phyloP scores from a whole-genome alignment of 2,888 invertebrate genomes.

The Amphimallon solstitiale region DNA sequence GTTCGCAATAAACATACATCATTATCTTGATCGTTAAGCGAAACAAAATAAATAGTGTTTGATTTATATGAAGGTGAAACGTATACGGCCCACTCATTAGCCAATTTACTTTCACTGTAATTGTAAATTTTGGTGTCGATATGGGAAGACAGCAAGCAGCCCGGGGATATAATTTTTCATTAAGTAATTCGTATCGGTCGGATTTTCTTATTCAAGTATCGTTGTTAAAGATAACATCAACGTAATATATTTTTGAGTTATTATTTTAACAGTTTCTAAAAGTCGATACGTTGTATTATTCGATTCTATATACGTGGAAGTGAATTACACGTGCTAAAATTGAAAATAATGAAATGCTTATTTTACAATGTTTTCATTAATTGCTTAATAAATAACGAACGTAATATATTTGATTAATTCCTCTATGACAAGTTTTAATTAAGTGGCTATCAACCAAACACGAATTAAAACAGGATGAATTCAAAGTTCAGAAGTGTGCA shows the following conservation, averaged over 20 bases:
- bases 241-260: neutral
- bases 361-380: no score
- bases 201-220: neutral
- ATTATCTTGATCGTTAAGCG: constrained; percentile 28
- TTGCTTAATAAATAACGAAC: no score
- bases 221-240: neutral
- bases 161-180: neutral
- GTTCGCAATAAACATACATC: constrained; percentile 11
- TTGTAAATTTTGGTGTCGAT: constrained; percentile 28
- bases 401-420: no score
- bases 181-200: neutral
- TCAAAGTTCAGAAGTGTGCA: no score
- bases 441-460: no score
- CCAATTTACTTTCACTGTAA: constrained; percentile 30
- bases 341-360: no score
- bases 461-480: no score
- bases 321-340: no score
- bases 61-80: constrained; percentile 36
- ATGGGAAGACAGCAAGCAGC: neutral
- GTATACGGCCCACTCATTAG: constrained; percentile 37
- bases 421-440: no score
- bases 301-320: no score
- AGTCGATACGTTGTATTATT: no score
- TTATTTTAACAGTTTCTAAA: no score
- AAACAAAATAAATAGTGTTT: constrained; percentile 46